Percentiles rank a stretch among this genome's conserved stretches.
These are phyloP conservation scores for Diplodus puntazzo DNA, from an alignment of 2,797 vertebrate genomes.

Conservation along the genomic window DNA sequence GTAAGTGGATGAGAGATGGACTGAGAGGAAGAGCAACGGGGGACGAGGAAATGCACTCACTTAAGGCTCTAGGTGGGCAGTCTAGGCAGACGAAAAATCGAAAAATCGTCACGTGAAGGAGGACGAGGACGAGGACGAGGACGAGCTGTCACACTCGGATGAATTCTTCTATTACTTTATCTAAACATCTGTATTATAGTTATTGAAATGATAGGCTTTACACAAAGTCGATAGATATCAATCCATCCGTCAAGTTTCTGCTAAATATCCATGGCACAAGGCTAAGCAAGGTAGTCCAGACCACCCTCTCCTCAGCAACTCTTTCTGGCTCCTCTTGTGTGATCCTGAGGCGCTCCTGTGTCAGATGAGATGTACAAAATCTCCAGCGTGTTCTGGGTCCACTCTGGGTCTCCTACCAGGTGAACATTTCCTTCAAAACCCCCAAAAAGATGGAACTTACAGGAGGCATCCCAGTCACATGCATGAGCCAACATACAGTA, in stretches of 20 bases:
- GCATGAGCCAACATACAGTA: too few relatives aligned
- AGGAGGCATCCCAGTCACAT: background rate
- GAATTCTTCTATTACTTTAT: background rate
- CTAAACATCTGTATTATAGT: background rate
- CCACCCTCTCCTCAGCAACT: background rate
- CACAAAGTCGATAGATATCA: background rate
- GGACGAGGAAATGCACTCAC: constrained; percentile 41
- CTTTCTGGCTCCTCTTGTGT: background rate
- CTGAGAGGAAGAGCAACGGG: constrained; percentile 29
- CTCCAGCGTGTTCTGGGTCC: background rate
- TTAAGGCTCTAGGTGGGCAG: constrained; percentile 28
- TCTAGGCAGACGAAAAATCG: constrained; percentile 20
- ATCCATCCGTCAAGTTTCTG: background rate
- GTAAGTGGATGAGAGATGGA: constrained; percentile 71
- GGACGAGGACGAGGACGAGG: too few relatives aligned
- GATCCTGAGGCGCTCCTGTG: background rate
- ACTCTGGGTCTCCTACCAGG: background rate
- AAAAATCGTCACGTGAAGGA: background rate
- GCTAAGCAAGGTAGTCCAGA: background rate
- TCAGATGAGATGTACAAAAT: background rate
- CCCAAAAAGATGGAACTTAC: background rate
- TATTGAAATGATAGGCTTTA: background rate
- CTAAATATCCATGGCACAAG: background rate
- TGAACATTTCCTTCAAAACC: background rate
- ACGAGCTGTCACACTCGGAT: background rate